These are phyloP conservation scores for Pammene aurita DNA, from an alignment of 2,888 invertebrate genomes.

Conservation along the genomic window DNA sequence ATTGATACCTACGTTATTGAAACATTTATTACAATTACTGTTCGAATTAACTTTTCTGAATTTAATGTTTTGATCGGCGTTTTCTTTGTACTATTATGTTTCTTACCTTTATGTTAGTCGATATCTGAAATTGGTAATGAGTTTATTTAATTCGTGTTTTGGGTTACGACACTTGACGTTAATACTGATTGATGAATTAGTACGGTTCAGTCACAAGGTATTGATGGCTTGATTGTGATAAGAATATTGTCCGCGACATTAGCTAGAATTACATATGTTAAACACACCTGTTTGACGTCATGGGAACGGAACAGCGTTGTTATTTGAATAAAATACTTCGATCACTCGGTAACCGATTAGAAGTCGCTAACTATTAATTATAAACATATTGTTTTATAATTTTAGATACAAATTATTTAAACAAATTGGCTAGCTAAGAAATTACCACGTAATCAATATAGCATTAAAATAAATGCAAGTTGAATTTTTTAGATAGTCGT, in stretches of 20 bases:
- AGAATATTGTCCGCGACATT: constrained; percentile 26
- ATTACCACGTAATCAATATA: no score
- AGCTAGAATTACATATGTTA: constrained; percentile 1
- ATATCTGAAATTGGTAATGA: constrained; percentile 7
- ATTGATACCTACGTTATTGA: no score
- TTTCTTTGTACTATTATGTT: no score
- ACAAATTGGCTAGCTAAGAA: no score
- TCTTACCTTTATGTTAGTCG: background rate
- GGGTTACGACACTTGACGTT: constrained; percentile 29
- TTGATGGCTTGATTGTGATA: constrained; percentile 28
- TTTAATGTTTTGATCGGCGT: no score
- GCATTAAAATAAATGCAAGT: no score
- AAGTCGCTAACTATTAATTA: background rate
- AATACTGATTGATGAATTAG: constrained; percentile 28
- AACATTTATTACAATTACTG: no score
- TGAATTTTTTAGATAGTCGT: no score
- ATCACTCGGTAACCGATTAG: background rate
- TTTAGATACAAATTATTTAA: no score
- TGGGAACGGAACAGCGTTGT: background rate
- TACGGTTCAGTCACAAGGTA: background rate
- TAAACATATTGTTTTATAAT: no score
- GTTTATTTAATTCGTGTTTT: constrained; percentile 24
- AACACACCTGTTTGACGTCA: constrained; percentile 27
- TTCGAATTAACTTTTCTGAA: no score
- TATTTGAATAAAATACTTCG: background rate